Conservation (phyloP, 2,797 vertebrate species). For the Enteromius unitaeniatus region DNA sequence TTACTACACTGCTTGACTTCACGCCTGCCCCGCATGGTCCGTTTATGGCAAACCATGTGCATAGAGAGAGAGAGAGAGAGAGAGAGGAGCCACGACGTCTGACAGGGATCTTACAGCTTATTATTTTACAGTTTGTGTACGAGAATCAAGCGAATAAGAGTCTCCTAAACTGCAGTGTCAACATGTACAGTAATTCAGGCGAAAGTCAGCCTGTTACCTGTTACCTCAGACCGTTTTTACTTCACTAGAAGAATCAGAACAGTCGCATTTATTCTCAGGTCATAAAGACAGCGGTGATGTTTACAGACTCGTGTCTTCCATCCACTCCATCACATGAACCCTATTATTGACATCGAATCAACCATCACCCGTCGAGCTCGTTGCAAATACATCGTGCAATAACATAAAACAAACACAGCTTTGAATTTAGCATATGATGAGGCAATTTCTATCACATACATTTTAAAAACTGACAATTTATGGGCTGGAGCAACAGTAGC, state of each 20-base stretch:
- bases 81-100: not conserved
- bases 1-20: conserved; percentile 42
- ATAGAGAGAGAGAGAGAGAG: not conserved
- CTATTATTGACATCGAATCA: not conserved
- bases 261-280: not conserved
- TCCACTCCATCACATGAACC: conserved; percentile 25
- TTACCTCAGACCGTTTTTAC: not conserved
- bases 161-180: not conserved
- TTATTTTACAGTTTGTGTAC: not conserved
- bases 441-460: not conserved
- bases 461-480: not conserved
- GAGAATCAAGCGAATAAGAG: not conserved
- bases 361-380: not conserved
- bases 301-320: not conserved
- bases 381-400: not conserved
- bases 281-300: not conserved
- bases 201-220: not conserved
- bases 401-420: not conserved
- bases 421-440: not conserved
- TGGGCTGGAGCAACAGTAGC: conserved; percentile 33
- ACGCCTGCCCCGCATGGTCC: conserved; percentile 46
- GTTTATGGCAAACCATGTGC: conserved; percentile 22
- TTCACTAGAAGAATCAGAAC: not conserved
- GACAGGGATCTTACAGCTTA: not conserved
- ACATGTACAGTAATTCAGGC: not conserved